Evolutionary conservation across 2,113 vertebrate genomes (phyloP).

Genomic region (Cinclus mexicanus): DNA sequence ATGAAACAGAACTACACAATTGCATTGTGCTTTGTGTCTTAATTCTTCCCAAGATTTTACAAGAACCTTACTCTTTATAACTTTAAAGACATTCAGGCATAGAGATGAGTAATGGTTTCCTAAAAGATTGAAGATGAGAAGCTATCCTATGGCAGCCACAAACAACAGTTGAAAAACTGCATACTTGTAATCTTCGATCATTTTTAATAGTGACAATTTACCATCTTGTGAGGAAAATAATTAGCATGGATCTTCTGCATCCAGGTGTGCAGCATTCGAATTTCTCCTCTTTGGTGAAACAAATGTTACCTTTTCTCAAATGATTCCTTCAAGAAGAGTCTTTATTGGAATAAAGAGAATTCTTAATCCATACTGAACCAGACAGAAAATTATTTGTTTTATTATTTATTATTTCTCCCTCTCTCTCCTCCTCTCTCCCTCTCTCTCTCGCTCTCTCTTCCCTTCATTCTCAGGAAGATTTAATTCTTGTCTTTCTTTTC

Average conservation of each 20-base stretch:
- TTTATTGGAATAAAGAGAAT: not conserved
- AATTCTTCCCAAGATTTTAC: not conserved
- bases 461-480: not conserved
- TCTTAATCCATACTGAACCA: not conserved
- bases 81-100: not conserved
- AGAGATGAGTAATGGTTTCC: not conserved
- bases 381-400: not conserved
- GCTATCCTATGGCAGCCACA: not conserved
- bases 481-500: not conserved
- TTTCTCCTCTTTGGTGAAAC: not conserved
- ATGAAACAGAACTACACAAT: not conserved
- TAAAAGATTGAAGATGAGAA: not conserved
- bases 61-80: not conserved
- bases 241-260: not conserved
- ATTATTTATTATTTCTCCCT: not conserved
- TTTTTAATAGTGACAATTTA: not conserved
- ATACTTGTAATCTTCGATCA: not conserved
- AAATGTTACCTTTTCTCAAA: not conserved
- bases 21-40: not conserved
- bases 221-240: not conserved
- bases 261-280: not conserved
- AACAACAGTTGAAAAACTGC: not conserved
- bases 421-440: not conserved
- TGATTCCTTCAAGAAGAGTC: not conserved
- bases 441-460: fast-evolving